Evolutionary conservation across 1,140 invertebrate species (phyloP), one percentile per base, ranked within the genome.

Genomic region (Mactra quadrangularis): DNA sequence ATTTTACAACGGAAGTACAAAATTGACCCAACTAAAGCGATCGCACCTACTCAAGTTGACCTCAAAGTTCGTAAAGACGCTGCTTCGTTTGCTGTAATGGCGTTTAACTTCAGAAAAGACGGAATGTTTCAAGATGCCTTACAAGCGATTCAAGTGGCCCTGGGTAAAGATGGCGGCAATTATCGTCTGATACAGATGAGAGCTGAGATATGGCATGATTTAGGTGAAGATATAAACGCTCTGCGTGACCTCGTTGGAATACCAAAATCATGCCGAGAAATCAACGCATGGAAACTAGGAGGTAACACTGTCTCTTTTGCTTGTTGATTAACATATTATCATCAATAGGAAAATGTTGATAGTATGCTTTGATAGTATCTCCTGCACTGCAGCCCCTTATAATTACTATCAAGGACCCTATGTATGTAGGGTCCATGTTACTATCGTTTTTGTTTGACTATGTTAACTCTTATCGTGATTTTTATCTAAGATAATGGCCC

Each of bases 251-350:
- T 89, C 25, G 86, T 85, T 81, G 53, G 66, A 1, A 91, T 91
- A 70, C 90, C 89, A 27, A 90, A 90, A 68, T 50, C 76, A 59
- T 76, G 84, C 19, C 85, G 90, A 70, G 85, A 84, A 33, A 72
- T 74, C 19, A 89, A 91, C 35, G 82, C 88, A 0, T 91, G 90
- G 90, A 91, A 89, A 77, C 70, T 88, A 35, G 90, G 90, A 88
- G 90, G 90, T 89, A 85, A 78, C 77, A 45, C 7, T 9, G n/a
- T 22, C 35, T 1, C 52, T n/a, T n/a, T n/a, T n/a, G n/a, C n/a
- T n/a, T n/a, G n/a, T n/a, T n/a, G n/a, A n/a, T n/a, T n/a, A n/a
- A n/a, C n/a, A n/a, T n/a, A n/a, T n/a, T n/a, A n/a, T n/a, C n/a
- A n/a, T n/a, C n/a, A n/a, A n/a, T n/a, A n/a, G n/a, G n/a, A n/a